Percentiles rank a stretch among this genome's conserved stretches.
These are phyloP conservation scores for Morone chrysops DNA, from an alignment of 2,113 vertebrate species.

Conservation along the genomic window DNA sequence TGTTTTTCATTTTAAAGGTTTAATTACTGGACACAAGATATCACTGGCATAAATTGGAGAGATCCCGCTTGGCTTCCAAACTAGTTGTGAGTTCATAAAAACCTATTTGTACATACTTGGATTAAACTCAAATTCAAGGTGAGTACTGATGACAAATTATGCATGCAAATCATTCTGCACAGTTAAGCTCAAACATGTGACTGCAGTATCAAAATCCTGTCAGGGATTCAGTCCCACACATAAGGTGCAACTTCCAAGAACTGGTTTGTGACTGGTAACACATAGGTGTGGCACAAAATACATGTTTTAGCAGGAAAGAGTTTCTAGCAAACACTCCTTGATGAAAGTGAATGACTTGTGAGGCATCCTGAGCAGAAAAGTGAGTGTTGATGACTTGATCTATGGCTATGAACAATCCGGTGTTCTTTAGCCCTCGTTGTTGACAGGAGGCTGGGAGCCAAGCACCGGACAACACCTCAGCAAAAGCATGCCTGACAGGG, in stretches of 20 bases:
- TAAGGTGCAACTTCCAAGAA: not conserved
- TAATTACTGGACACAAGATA: not conserved
- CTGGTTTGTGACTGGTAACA: not conserved
- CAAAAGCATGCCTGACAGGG: conserved; percentile 54
- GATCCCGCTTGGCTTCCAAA: too few relatives aligned
- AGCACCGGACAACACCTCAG: conserved; percentile 50
- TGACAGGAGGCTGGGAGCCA: conserved; percentile 31
- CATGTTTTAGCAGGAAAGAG: conserved; percentile 25
- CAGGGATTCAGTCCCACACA: not conserved
- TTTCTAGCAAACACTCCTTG: conserved; percentile 11
- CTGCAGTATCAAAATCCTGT: not conserved
- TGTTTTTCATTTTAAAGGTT: not conserved
- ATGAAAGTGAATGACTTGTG: conserved; percentile 1
- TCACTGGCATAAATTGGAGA: too few relatives aligned
- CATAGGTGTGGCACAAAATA: conserved; percentile 1
- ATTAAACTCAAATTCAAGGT: too few relatives aligned
- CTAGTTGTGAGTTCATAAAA: too few relatives aligned
- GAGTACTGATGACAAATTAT: not conserved
- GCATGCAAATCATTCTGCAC: not conserved
- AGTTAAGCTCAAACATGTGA: not conserved
- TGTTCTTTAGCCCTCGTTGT: not conserved
- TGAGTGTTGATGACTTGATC: conserved; percentile 17
- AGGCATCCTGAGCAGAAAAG: conserved; percentile 1
- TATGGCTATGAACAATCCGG: conserved; percentile 19
- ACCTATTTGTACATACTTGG: too few relatives aligned